Percentiles rank a stretch among this genome's conserved stretches.
phyloP scores from a whole-genome alignment of 2,888 invertebrate genomes.

The Platypus cylindrus region DNA sequence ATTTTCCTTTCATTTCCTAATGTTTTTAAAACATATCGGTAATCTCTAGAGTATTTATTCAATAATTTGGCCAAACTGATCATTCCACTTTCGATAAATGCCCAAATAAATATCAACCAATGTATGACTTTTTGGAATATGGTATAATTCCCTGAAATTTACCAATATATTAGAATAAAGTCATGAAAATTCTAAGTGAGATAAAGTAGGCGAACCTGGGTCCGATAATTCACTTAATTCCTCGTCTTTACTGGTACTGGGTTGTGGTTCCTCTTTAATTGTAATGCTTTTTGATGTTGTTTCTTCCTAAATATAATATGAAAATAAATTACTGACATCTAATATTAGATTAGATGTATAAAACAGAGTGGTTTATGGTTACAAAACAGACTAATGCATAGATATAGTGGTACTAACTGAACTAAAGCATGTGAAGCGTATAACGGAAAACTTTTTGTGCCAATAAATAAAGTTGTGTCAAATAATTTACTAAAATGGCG shows the following conservation, averaged over 20 bases:
- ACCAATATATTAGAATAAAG: neutral
- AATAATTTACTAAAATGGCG: no score
- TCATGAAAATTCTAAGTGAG: neutral
- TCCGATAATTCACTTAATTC: slow-evolving; percentile 28
- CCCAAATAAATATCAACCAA: slow-evolving; percentile 43
- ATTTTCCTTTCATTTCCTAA: slow-evolving; percentile 78
- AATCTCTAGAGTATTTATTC: slow-evolving; percentile 83
- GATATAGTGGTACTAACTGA: no score
- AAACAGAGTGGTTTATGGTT: no score
- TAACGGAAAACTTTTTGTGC: no score
- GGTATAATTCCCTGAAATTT: slow-evolving; percentile 28
- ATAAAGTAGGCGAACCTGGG: slow-evolving; percentile 20
- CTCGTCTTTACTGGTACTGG: slow-evolving; percentile 31
- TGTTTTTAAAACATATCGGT: slow-evolving; percentile 84
- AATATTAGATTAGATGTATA: no score
- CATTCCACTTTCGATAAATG: slow-evolving; percentile 64
- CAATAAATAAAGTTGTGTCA: no score
- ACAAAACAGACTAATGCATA: no score
- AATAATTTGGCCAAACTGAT: slow-evolving; percentile 71
- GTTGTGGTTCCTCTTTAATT: slow-evolving; percentile 27
- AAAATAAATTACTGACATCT: slow-evolving; percentile 2
- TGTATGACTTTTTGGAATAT: slow-evolving; percentile 34
- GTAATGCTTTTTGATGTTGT: slow-evolving; percentile 22
- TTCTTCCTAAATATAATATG: slow-evolving; percentile 24
- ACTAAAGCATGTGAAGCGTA: no score